phyloP scores from a whole-genome alignment of 1,140 invertebrate species.

The Monochamus saltuarius region DNA sequence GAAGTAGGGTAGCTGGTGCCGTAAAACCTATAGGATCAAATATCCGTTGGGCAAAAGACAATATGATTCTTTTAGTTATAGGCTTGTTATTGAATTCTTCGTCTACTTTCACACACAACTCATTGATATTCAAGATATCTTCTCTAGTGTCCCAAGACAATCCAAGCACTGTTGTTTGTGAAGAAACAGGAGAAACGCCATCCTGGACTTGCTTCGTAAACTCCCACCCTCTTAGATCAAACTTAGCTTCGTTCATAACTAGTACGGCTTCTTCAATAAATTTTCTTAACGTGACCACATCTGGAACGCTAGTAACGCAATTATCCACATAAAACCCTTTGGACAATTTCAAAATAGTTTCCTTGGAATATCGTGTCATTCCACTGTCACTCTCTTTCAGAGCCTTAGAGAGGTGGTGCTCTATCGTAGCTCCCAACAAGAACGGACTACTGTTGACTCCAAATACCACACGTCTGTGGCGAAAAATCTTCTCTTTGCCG shows the following conservation, averaged over 20 bases:
- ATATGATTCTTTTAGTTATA: constrained; percentile 10
- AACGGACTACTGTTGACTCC: constrained; percentile 47
- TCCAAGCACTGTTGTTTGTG: constrained; percentile 12
- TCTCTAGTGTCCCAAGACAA: neutral
- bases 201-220: neutral
- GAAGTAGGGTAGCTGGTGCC: constrained; percentile 6
- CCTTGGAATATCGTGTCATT: neutral
- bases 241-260: constrained; percentile 30
- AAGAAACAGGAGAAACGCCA: neutral
- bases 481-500: constrained; percentile 24
- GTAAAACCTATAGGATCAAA: constrained; percentile 13
- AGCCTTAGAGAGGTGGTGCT: constrained; percentile 21
- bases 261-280: constrained; percentile 27
- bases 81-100: neutral
- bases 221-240: constrained; percentile 40
- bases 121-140: no score
- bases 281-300: constrained; percentile 14
- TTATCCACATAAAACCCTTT: constrained; percentile 42
- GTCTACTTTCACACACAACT: no score
- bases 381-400: no score
- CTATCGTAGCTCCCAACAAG: constrained; percentile 43
- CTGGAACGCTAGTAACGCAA: constrained; percentile 32
- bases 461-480: constrained; percentile 41
- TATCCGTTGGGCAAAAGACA: constrained; percentile 8
- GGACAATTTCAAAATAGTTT: constrained; percentile 2